Evolutionary conservation across 2,888 invertebrate species (phyloP).

Genomic region (Notodonta ziczac): DNA sequence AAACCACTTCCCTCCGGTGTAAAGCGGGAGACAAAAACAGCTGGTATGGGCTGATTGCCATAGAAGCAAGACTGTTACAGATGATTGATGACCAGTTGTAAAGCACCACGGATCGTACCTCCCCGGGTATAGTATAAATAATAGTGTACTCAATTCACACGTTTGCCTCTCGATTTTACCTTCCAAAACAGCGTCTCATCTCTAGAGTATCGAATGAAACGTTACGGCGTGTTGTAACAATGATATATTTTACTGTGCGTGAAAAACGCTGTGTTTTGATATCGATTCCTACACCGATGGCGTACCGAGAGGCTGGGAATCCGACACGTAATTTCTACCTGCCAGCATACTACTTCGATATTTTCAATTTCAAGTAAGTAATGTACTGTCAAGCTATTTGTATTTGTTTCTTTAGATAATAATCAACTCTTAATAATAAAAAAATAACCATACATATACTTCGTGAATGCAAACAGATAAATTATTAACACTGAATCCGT

Average conservation of each 20-base stretch:
- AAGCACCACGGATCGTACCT: no score
- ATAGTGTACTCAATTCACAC: not conserved
- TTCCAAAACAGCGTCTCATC: not conserved
- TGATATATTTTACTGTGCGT: conserved; percentile 30
- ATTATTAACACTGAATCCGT: not conserved
- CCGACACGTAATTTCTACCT: not conserved
- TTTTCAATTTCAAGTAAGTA: no score
- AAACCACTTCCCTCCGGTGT: no score
- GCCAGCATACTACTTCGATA: no score
- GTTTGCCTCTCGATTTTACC: not conserved
- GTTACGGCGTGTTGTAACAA: conserved; percentile 5
- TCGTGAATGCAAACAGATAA: not conserved
- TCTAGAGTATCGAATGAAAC: conserved; percentile 11
- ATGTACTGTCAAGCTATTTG: no score
- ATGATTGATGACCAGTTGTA: no score
- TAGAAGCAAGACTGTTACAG: no score
- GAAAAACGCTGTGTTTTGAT: conserved; percentile 16
- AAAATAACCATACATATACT: not conserved
- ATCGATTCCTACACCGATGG: conserved; percentile 3
- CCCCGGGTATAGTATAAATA: no score
- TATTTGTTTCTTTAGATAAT: no score
- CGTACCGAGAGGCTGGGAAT: not conserved
- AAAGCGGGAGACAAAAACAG: no score
- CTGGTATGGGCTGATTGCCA: no score
- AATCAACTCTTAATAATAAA: no score